Evolutionary conservation across 1,140 invertebrate genomes (phyloP).

Genomic region (Bombus pyrosoma): DNA sequence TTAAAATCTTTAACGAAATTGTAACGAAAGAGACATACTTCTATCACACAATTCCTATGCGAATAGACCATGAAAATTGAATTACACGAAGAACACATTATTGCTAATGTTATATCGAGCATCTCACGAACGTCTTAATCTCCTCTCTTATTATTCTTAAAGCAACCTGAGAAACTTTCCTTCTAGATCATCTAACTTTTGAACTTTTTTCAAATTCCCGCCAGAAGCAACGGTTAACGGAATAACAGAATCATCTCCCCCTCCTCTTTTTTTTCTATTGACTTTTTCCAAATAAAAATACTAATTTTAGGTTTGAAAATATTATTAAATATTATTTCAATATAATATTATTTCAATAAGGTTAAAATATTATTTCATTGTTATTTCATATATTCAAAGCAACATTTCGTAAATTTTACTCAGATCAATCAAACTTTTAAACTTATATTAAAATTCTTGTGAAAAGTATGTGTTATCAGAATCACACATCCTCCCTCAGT

Average conservation of each 20-base stretch:
- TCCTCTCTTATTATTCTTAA: neutral
- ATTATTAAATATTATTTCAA: no score
- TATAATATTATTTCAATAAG: no score
- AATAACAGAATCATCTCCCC: neutral
- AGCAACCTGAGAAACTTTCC: neutral
- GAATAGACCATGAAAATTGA: neutral
- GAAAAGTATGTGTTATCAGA: neutral
- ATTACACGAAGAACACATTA: neutral
- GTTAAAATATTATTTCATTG: no score
- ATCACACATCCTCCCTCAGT: neutral
- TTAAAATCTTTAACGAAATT: neutral
- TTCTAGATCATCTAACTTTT: neutral
- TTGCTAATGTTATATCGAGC: neutral
- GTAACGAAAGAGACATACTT: neutral
- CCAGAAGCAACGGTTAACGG: neutral
- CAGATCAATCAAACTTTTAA: no score
- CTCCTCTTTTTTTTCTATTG: neutral
- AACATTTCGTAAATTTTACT: no score
- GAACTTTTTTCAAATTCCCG: neutral
- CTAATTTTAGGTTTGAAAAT: no score
- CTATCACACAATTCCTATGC: neutral
- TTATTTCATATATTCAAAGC: no score
- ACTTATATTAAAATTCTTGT: neutral
- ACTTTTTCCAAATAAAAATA: neutral
- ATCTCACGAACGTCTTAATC: neutral